Evolutionary conservation across 2,888 invertebrate genomes (phyloP).

Genomic region (Noctua comes): DNA sequence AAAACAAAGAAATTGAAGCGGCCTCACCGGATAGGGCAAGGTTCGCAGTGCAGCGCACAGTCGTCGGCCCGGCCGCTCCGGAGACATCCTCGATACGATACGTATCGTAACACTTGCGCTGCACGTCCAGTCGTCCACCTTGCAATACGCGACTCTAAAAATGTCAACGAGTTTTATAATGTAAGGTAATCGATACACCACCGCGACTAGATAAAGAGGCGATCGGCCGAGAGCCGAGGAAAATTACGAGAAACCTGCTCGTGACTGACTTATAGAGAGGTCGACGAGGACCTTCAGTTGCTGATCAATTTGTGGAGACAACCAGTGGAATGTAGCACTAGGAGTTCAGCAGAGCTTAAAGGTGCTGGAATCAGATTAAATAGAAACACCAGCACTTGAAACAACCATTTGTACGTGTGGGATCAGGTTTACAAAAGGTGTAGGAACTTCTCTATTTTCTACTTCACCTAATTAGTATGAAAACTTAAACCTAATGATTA

Average conservation of each 20-base stretch:
- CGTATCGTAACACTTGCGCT: conserved; percentile 38
- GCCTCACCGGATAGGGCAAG: conserved; percentile 21
- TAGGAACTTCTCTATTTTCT: background rate
- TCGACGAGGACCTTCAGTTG: conserved; percentile 17
- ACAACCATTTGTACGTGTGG: background rate
- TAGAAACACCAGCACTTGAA: background rate
- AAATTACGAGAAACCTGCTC: conserved; percentile 60
- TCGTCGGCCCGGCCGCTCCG: background rate
- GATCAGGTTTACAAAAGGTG: background rate
- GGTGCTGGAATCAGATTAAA: background rate
- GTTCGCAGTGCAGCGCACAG: conserved; percentile 10
- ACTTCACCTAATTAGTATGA: background rate
- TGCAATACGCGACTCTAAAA: conserved; percentile 63
- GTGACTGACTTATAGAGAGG: conserved; percentile 35
- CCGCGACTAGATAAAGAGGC: conserved; percentile 59
- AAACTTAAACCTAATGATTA: background rate
- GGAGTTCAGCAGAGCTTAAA: background rate
- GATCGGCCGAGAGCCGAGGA: conserved; percentile 36
- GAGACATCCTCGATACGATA: conserved; percentile 34
- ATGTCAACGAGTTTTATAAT: conserved; percentile 69
- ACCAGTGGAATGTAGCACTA: conserved; percentile 1
- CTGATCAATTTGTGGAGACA: conserved; percentile 2
- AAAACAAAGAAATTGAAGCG: background rate
- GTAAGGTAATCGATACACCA: conserved; percentile 66
- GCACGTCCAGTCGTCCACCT: conserved; percentile 50